Base-by-base conservation (phyloP, 1,140 invertebrate species). In the Drosophila auraria region DNA sequence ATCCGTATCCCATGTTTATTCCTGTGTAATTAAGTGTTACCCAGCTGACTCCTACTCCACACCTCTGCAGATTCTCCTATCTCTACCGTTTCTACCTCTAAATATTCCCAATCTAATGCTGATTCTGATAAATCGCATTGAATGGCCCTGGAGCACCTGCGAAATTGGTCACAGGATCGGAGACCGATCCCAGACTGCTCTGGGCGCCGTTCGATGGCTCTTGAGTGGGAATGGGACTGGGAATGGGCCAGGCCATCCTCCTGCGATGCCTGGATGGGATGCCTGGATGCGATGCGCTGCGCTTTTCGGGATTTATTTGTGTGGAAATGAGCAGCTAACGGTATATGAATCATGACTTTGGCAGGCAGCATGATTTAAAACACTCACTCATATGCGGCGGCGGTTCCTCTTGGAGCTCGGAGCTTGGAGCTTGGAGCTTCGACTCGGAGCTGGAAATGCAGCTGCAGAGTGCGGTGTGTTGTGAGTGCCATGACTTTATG, bases 291-390 rank as follows among this genome's bases (percentile, higher is more conserved):
- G 69, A 50, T 71, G 54, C 69, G 60, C 82, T 82, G 81, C 66
- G 64, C 81, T 87, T 87, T 89, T 89, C 79, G 86, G 89, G 74
- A 78, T 91, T 91, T 91, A 78, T 87, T 91, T 91, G 87, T 91
- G 87, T 91, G 87, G 83, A 91, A 91, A 91, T 91, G 89, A 90
- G 83, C 80, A 92, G 71, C 79, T 92, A 92, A 92, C 90, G 90
- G 90, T 92, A 92, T 89, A 92, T 92, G 90, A 92, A 92, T 92
- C 90, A 92, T 92, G 90, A 92, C 90, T 92, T 82, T 92, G 90
- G 90, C 90, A 92, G 91, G 82, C 84, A 84, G 83, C 90, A 90
- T 91, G 84, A 90, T 89, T 91, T 84, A 91, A 91, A 87, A 91
- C 87, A 91, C 89, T 91, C 83, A 87, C 81, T 91, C 86, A 89